Percentiles rank a stretch among this genome's conserved stretches.
Conservation (phyloP, 2,888 invertebrate genomes). For the Drosophila neonasuta region DNA sequence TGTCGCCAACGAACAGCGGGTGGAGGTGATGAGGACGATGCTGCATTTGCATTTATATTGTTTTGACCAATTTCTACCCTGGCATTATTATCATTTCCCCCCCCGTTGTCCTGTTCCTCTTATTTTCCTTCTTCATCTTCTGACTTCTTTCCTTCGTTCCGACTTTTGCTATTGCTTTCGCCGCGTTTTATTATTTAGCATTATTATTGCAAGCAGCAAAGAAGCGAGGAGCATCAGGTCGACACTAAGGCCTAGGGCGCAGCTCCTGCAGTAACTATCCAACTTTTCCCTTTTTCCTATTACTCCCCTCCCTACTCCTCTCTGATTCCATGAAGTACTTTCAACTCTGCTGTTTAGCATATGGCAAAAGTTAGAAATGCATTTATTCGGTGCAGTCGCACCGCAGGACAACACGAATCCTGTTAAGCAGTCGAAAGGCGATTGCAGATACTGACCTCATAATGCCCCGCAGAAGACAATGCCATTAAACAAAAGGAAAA, state of each 20-base stretch:
- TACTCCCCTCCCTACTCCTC: neutral
- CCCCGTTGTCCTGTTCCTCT: neutral
- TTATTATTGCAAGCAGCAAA: conserved; percentile 50
- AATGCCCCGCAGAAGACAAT: conserved; percentile 3
- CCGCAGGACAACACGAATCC: conserved; percentile 6
- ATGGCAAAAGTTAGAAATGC: conserved; percentile 46
- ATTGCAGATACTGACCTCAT: conserved; percentile 20
- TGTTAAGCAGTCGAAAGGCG: conserved; percentile 7
- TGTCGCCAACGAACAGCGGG: conserved; percentile 25
- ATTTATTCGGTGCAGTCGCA: conserved; percentile 30
- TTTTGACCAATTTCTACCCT: conserved; percentile 68
- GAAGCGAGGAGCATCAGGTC: conserved; percentile 3
- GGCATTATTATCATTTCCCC: conserved; percentile 69
- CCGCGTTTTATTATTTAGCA: conserved; percentile 57
- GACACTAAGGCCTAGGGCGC: conserved; percentile 10
- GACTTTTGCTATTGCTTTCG: conserved; percentile 21
- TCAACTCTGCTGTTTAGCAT: conserved; percentile 38
- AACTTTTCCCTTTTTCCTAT: conserved; percentile 11
- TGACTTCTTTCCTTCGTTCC: neutral
- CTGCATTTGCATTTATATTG: conserved; percentile 74
- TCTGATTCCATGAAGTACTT: neutral
- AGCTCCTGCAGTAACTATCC: conserved; percentile 22
- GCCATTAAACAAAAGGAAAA: conserved; percentile 1
- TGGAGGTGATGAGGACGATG: conserved; percentile 11
- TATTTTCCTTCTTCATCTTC: neutral